Evolutionary conservation across 2,888 invertebrate species (phyloP).

Genomic region (Adineta ricciae): DNA sequence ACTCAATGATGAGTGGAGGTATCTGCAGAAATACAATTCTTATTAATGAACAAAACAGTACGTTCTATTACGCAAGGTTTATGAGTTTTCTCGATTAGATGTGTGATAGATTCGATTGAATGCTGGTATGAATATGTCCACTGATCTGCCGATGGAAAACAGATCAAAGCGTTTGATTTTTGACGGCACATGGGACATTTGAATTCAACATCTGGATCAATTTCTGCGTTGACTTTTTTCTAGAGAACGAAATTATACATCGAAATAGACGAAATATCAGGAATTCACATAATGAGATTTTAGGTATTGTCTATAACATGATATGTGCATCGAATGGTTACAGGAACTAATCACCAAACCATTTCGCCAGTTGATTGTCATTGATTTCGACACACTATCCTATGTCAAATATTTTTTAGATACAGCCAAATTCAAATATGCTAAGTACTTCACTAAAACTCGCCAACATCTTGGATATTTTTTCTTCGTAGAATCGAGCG

Average conservation of each 20-base stretch:
- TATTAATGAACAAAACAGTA: too few relatives aligned
- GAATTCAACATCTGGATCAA: neutral
- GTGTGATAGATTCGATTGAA: neutral
- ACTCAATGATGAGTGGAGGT: neutral
- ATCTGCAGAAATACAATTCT: neutral
- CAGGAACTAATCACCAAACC: neutral
- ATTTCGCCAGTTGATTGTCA: neutral
- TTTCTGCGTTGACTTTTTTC: neutral
- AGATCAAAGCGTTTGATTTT: neutral
- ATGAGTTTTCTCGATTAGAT: neutral
- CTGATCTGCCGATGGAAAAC: neutral
- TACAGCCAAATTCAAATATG: too few relatives aligned
- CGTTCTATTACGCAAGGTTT: neutral
- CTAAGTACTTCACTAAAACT: neutral
- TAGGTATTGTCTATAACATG: neutral
- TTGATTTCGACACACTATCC: neutral
- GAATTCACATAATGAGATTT: neutral
- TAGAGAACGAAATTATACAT: neutral
- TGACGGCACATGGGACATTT: conserved; percentile 2
- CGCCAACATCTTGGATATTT: neutral
- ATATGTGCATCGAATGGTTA: neutral
- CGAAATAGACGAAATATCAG: neutral
- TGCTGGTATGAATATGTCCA: neutral
- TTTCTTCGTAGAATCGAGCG: neutral
- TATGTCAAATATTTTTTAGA: neutral